Conservation (phyloP, 2,113 vertebrate species). For the Callorhinus ursinus region DNA sequence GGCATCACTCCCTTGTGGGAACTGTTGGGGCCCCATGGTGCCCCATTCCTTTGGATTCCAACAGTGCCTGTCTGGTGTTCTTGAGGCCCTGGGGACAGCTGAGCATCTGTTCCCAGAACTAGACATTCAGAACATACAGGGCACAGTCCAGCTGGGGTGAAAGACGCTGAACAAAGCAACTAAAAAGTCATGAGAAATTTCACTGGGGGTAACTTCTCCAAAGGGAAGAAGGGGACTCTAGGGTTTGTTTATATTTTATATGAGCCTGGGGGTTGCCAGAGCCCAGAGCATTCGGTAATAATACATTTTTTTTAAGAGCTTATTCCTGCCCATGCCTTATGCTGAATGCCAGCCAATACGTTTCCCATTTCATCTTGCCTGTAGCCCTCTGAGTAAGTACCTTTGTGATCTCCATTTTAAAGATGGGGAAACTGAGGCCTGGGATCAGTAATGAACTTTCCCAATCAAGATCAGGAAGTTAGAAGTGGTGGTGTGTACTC, state of each 20-base stretch:
- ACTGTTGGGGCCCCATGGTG: neutral
- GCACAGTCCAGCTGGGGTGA: neutral
- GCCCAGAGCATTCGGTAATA: too few relatives aligned
- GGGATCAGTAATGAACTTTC: neutral
- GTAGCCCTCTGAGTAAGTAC: neutral
- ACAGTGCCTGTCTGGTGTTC: neutral
- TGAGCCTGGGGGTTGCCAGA: rapidly evolving
- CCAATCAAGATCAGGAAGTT: neutral
- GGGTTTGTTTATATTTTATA: neutral
- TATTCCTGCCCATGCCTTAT: neutral
- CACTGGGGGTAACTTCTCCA: neutral
- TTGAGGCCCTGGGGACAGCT: neutral
- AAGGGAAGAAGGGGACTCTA: neutral
- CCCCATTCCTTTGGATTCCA: neutral
- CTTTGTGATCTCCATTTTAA: neutral
- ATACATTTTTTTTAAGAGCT: too few relatives aligned
- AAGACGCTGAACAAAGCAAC: neutral
- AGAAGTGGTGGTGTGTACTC: neutral
- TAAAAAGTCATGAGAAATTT: neutral
- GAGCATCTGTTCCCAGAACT: neutral
- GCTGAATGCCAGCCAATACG: rapidly evolving
- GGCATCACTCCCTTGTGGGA: neutral
- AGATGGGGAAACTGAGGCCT: neutral
- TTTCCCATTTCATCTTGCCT: neutral
- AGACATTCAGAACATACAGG: neutral